Base-by-base conservation (phyloP, 2,797 vertebrate genomes). In the Leucoraja ocellata region DNA sequence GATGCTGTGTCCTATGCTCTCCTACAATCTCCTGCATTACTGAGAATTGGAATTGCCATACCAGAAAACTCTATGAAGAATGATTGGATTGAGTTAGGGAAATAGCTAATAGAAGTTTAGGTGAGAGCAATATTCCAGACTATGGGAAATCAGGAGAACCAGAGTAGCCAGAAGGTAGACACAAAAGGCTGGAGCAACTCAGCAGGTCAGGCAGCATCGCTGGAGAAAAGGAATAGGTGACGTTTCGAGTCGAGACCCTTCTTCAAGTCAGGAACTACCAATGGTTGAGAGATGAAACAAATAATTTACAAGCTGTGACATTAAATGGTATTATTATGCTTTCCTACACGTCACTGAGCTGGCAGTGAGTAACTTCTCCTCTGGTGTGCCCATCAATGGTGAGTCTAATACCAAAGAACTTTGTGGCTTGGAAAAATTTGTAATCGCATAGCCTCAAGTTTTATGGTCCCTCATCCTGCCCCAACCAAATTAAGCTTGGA, bases 351-450 rank as follows among this genome's bases (percentile, higher is more conserved):
- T 28, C 81, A 58, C 46, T 74, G 90, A 92, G 36, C 65, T 76
- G 71, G 28, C 54, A 92, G 54, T 92, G 90, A 92, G 23, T 23
- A 36, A 92, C 46, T 92, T n/a, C 23, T 54, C 25, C 39, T 36
- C 16, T 36, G 7, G 63, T 16, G n/a, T 68, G 71, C 14, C 39
- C 39, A 46, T 54, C 23, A 76, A 54, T 46, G 46, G 13, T 58
- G 65, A 54, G 65, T 63, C 90, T 73, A 7, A 74, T 28, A 76
- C 90, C 46, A 92, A 54, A 92, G 71, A 39, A 92, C 46, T 92
- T 54, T 92, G 71, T 46, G 90, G 90, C 46, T 92, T 76, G 1
- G 90, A 92, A 76, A 39, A 54, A 46, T 92, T 92, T 76, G 25
- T 76, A 92, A 74, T 74, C 90, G 28, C 5, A 2, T 58, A 76